Base-by-base conservation (phyloP, 37 sponge, comb jelly and placozoan species). In the Halisarca cf. caerulea region DNA sequence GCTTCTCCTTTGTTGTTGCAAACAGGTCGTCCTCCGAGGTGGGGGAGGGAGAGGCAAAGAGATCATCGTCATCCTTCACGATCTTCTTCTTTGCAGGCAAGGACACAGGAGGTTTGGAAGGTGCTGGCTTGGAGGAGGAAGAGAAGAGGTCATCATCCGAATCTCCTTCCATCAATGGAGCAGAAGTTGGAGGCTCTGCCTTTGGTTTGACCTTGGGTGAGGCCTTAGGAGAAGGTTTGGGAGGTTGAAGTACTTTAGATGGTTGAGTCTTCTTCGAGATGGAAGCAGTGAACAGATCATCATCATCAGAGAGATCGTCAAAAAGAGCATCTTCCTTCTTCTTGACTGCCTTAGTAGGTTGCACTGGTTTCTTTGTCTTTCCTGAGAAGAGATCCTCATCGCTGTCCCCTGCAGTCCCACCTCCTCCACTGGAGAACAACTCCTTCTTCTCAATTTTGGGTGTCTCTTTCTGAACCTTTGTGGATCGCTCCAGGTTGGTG, bases 351-450 rank as follows among this genome's bases (percentile, higher is more conserved):
- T 24, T 23, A 2, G 80, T 17, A 58, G 59, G 58, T 3, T 30
- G 59, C 21, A 30, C 80, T 14, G 59, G 1, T 6, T 58, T 58
- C 59, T 74, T 39, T 84, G 66, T 33, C 7, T 68, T 64, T 64
- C 30, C 62, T 18, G 57, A 27, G 35, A 83, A 83, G 40, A 83
- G 47, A 70, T 83, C 71, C 8, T 82, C 83, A 43, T 83, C 83
- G 41, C 42, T 41, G 32, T 41, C 25, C 44, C 36, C 77, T 0
- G 17, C 77, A 23, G 64, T 15, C 41, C 41, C 45, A 17, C 36
- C 45, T 35, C 18, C 18, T 28, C 36, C 36, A 32, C 36, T 20
- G 24, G 40, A 42, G 23, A 43, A 74, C 45, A 43, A 1, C 20
- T 37, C n/a, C 36, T 37, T n/a, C 39, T 37, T 38, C 11, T n/a